These are phyloP conservation scores for Scaptomyza tumidula DNA, from an alignment of 2,888 invertebrate species.

Conservation along the genomic window DNA sequence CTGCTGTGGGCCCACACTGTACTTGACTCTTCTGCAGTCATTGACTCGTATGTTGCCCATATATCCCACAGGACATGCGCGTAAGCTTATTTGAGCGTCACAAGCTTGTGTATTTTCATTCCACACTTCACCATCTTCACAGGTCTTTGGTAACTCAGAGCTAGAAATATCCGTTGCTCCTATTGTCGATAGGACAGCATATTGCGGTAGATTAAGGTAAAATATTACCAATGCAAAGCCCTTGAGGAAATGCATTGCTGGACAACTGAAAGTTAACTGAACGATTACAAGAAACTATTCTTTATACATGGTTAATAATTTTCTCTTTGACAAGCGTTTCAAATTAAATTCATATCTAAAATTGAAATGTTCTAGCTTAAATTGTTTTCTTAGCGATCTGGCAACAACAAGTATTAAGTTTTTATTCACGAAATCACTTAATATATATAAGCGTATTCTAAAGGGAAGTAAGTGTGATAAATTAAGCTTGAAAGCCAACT, in stretches of 20 bases:
- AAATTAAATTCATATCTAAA: background rate
- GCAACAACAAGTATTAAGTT: background rate
- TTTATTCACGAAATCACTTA: background rate
- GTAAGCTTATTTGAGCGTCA: rapidly evolving
- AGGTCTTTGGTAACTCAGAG: background rate
- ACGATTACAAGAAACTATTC: background rate
- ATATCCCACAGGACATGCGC: conserved; percentile 4
- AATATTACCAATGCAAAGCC: background rate
- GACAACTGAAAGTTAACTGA: background rate
- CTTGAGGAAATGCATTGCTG: background rate
- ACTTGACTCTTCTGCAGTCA: conserved; percentile 20
- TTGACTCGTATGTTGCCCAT: background rate
- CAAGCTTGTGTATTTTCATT: background rate
- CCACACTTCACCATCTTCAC: conserved; percentile 12
- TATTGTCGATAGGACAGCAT: background rate
- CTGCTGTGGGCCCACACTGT: background rate
- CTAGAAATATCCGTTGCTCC: too few species aligned
- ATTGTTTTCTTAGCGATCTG: background rate
- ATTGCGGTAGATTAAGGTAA: background rate
- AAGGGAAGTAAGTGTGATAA: conserved; percentile 3
- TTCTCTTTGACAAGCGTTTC: background rate
- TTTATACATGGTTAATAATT: background rate
- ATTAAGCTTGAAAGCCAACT: conserved; percentile 3
- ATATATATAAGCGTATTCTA: background rate
- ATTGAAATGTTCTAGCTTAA: background rate